phyloP scores from a whole-genome alignment of 2,888 invertebrate species.

The Brachylomia viminalis region DNA sequence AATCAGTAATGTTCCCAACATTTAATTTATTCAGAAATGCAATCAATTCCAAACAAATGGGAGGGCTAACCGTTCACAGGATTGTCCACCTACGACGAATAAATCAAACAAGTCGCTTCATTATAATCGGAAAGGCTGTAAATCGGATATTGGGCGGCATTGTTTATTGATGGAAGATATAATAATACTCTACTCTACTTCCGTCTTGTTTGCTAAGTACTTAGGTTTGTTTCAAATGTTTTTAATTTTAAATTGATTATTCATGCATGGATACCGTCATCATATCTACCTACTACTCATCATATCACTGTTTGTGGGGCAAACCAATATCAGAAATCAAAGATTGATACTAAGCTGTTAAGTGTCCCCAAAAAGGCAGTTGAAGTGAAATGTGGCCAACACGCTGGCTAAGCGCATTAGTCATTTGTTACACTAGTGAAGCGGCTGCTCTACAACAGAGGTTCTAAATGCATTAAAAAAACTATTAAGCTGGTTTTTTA shows the following conservation, averaged over 20 bases:
- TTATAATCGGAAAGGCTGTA: slow-evolving; percentile 52
- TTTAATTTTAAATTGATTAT: background rate
- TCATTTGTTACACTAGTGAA: background rate
- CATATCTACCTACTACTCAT: no score
- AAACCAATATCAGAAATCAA: background rate
- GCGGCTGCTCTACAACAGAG: background rate
- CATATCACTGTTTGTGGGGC: background rate
- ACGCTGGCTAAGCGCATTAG: background rate
- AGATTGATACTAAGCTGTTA: background rate
- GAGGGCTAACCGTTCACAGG: slow-evolving; percentile 46
- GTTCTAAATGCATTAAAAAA: background rate
- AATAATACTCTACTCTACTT: slow-evolving; percentile 35
- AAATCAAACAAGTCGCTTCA: slow-evolving; percentile 60
- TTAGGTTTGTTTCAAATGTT: background rate
- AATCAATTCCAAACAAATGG: slow-evolving; percentile 56
- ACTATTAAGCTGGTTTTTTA: background rate
- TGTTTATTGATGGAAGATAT: slow-evolving; percentile 42
- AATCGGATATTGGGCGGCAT: slow-evolving; percentile 42
- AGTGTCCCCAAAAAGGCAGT: background rate
- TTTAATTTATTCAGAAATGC: slow-evolving; percentile 48
- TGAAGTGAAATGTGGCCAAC: background rate
- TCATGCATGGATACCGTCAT: no score
- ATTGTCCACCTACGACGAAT: slow-evolving; percentile 61
- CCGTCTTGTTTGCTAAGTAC: slow-evolving; percentile 5
- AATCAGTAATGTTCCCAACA: slow-evolving; percentile 30